Percentiles rank a stretch among this genome's conserved stretches.
Conservation (phyloP, 2,113 vertebrate species). For the Prinia subflava region DNA sequence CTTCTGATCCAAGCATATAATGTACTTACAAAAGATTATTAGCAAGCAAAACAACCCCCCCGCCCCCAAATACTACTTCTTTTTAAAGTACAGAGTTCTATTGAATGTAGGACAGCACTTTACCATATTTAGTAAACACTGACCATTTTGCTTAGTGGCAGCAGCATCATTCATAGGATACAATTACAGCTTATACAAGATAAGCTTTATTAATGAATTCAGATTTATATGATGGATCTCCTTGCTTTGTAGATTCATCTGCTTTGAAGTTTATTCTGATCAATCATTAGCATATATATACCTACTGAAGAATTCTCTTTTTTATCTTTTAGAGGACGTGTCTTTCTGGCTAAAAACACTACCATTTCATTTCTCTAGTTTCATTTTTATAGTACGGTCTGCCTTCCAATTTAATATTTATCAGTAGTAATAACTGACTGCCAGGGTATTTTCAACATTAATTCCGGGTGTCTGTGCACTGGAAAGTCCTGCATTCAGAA, state of each 20-base stretch:
- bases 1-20: not conserved
- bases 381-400: constrained; percentile 24
- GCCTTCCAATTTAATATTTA: constrained; percentile 38
- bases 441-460: constrained; percentile 48
- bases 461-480: constrained; percentile 39
- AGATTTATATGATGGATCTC: not conserved
- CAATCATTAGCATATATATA: not conserved
- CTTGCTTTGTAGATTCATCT: not conserved
- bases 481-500: constrained; percentile 44
- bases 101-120: not conserved
- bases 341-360: not conserved
- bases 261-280: constrained; percentile 39
- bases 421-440: constrained; percentile 26
- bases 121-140: not conserved
- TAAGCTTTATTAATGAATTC: not conserved
- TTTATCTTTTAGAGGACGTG: not conserved
- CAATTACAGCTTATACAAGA: not conserved
- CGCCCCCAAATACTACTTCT: not conserved
- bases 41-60: not conserved
- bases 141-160: not conserved
- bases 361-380: not conserved
- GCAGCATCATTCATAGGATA: not conserved
- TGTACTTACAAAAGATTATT: not conserved
- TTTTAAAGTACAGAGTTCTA: not conserved
- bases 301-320: constrained; percentile 3